Evolutionary conservation across 2,113 vertebrate genomes (phyloP), one percentile per base, ranked within the genome.

Genomic region (Brachirus orientalis): DNA sequence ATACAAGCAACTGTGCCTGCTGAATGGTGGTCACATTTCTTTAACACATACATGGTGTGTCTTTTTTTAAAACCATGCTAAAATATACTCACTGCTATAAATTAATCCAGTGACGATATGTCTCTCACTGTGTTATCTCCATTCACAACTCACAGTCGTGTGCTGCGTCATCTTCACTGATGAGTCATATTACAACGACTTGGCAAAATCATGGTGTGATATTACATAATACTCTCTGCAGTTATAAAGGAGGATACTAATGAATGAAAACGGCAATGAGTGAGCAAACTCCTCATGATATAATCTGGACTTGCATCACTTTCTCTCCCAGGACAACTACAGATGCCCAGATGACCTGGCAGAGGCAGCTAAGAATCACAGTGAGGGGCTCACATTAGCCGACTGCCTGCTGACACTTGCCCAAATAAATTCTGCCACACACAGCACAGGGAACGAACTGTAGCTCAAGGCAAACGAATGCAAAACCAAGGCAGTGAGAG

Each of bases 141-240:
- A 65, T 80, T 73, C 55, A 65, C 61, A 68, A 55, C 54, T 64
- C 55, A 28, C 58, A 79, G 61, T 45, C 45, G 50, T 74, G 43
- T 56, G 63, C 82, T 87, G 82, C 72, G 55, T 79, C 82, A 82
- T 84, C 73, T 63, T 41, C 38, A 40, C 57, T 18, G 64, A 69
- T 87, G 82, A 87, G n/a, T 88, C 82, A 87, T 59, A 61, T 78
- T 79, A 74, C 69, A 66, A 55, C 66, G 70, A 69, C 60, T 81
- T 43, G 78, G 77, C 69, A 67, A 68, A 72, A 66, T 79, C 82
- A 77, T 59, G 75, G 64, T 36, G 59, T 66, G 52, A 73, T 65
- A 63, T 88, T 80, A 86, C 74, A 80, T 84, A 88, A 89, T 11
- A 10, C 28, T 38, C 60, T 67, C 72, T 82, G 80, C 85, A 80